A percentile compares a stretch with the other conserved stretches of the same genome.
Evolutionary conservation across 2,797 vertebrate genomes (phyloP).

Genomic region (Huso huso): DNA sequence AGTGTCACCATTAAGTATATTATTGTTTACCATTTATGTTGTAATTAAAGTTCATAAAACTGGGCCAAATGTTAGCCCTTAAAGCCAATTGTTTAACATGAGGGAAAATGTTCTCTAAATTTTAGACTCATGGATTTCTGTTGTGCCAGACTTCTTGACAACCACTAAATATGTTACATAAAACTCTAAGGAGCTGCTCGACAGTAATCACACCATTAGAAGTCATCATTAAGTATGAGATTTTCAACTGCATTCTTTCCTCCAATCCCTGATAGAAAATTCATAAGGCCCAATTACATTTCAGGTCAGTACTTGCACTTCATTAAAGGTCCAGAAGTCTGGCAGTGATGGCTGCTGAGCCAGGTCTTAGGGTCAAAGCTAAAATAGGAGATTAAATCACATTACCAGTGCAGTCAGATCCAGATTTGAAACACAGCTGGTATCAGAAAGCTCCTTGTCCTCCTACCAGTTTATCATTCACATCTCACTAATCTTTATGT

Average conservation of each 20-base stretch:
- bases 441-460: constrained; percentile 22
- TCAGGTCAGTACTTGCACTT: constrained; percentile 30
- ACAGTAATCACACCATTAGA: too few relatives aligned
- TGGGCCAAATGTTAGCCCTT: too few relatives aligned
- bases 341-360: constrained; percentile 28
- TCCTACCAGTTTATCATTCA: constrained; percentile 44
- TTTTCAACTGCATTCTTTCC: neutral
- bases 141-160: too few relatives aligned
- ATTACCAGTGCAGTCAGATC: constrained; percentile 25
- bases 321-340: constrained; percentile 39
- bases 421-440: constrained; percentile 23
- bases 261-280: neutral
- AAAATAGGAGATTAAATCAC: constrained; percentile 47
- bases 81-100: too few relatives aligned
- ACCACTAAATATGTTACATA: too few relatives aligned
- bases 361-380: constrained; percentile 28
- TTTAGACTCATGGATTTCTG: too few relatives aligned
- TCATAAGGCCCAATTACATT: constrained; percentile 29
- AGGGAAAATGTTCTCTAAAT: too few relatives aligned
- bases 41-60: too few relatives aligned
- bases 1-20: too few relatives aligned
- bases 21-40: too few relatives aligned
- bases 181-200: too few relatives aligned
- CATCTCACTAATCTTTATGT: constrained; percentile 42
- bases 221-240: constrained; percentile 1